Evolutionary conservation across 1,140 invertebrate species (phyloP).

Genomic region (Amphibalanus amphitrite): DNA sequence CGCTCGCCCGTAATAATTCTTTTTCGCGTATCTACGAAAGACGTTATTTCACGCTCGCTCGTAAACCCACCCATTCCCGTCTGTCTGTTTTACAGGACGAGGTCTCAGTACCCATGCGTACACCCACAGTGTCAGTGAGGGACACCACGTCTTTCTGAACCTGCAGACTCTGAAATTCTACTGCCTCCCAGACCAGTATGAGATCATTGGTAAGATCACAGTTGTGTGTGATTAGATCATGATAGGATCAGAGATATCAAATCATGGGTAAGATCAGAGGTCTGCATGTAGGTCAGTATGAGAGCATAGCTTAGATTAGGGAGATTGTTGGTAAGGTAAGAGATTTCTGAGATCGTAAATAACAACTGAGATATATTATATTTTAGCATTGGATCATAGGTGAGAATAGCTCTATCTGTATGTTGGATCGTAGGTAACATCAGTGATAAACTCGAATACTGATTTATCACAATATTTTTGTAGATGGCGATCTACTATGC

Average conservation of each 20-base stretch:
- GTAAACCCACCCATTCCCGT: neutral
- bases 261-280: neutral
- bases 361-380: neutral
- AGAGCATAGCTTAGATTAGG: neutral
- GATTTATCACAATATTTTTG: no score
- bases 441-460: no score
- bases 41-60: neutral
- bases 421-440: no score
- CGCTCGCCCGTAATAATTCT: neutral
- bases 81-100: conserved; percentile 45
- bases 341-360: neutral
- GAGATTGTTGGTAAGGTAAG: conserved; percentile 2
- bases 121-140: conserved; percentile 91
- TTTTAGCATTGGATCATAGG: neutral
- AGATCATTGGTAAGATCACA: conserved; percentile 67
- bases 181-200: conserved; percentile 98
- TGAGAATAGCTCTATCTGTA: no score
- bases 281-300: neutral
- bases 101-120: conserved; percentile 98
- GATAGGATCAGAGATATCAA: neutral
- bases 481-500: no score
- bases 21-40: neutral
- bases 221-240: neutral
- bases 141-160: conserved; percentile 97
- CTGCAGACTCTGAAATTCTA: conserved; percentile 95